phyloP scores from a whole-genome alignment of 2,797 vertebrate species.

The Gymnocypris eckloni region DNA sequence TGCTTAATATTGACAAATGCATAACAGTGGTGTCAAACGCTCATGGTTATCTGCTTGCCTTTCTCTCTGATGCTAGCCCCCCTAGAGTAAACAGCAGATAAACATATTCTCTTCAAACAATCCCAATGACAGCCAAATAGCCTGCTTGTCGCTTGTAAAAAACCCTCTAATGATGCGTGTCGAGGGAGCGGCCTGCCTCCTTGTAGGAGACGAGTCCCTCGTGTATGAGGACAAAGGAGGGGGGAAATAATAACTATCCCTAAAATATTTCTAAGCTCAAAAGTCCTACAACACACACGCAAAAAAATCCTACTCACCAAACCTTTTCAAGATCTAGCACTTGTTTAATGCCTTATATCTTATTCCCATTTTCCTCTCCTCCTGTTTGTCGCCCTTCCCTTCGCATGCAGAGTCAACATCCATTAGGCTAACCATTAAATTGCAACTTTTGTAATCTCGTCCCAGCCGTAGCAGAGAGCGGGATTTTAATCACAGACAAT shows the following conservation, averaged over 20 bases:
- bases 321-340: slow-evolving; percentile 64
- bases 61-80: slow-evolving; percentile 81
- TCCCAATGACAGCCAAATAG: slow-evolving; percentile 94
- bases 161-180: slow-evolving; percentile 92
- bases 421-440: slow-evolving; percentile 82
- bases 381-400: slow-evolving; percentile 24
- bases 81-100: slow-evolving; percentile 84
- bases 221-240: slow-evolving; percentile 77
- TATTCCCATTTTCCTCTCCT: slow-evolving; percentile 36
- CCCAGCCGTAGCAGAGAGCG: slow-evolving; percentile 59
- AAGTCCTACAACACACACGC: slow-evolving; percentile 62
- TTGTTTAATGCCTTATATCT: slow-evolving; percentile 52
- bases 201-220: slow-evolving; percentile 85
- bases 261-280: slow-evolving; percentile 76
- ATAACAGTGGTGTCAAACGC: slow-evolving; percentile 83
- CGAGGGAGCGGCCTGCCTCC: slow-evolving; percentile 88
- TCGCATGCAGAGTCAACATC: slow-evolving; percentile 75
- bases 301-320: slow-evolving; percentile 69
- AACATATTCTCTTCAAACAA: slow-evolving; percentile 95
- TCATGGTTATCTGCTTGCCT: slow-evolving; percentile 75
- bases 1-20: slow-evolving; percentile 87
- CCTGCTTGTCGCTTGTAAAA: slow-evolving; percentile 93
- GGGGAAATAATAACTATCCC: slow-evolving; percentile 77
- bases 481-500: slow-evolving; percentile 70
- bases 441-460: slow-evolving; percentile 69